Conservation (phyloP, 1,140 invertebrate genomes). For the Oscheius sp. region DNA sequence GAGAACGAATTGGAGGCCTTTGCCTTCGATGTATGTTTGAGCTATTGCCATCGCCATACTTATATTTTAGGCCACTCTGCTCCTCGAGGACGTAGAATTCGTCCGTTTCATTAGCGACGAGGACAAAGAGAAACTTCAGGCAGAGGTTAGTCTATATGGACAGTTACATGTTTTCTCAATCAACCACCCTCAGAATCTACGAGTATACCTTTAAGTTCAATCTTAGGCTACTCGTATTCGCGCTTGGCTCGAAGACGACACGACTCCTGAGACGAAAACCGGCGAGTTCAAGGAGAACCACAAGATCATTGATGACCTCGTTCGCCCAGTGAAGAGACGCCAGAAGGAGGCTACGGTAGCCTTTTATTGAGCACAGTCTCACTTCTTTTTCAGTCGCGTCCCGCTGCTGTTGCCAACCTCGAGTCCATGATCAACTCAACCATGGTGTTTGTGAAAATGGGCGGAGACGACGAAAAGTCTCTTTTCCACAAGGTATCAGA, state of each 20-base stretch:
- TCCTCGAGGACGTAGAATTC: conserved; percentile 73
- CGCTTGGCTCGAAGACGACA: conserved; percentile 57
- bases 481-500: too few species aligned
- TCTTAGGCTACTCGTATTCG: too few species aligned
- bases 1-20: conserved; percentile 86
- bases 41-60: too few species aligned
- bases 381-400: background rate
- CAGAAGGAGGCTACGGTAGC: conserved; percentile 46
- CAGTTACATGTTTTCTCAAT: too few species aligned
- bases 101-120: conserved; percentile 72
- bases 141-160: too few species aligned
- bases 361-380: background rate
- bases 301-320: conserved; percentile 32
- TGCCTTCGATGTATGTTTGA: conserved; percentile 87
- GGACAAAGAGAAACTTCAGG: conserved; percentile 73
- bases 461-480: background rate
- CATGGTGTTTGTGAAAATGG: background rate
- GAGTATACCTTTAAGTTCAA: too few species aligned
- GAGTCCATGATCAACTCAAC: conserved; percentile 8
- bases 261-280: conserved; percentile 42
- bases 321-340: conserved; percentile 43
- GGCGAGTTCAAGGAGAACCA: conserved; percentile 47
- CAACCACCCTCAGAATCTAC: too few species aligned
- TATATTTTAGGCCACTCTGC: conserved; percentile 79
- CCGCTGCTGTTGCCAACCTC: conserved; percentile 20